Evolutionary conservation across 2,888 invertebrate species (phyloP), one percentile per base, ranked within the genome.

Genomic region (Automeris io): DNA sequence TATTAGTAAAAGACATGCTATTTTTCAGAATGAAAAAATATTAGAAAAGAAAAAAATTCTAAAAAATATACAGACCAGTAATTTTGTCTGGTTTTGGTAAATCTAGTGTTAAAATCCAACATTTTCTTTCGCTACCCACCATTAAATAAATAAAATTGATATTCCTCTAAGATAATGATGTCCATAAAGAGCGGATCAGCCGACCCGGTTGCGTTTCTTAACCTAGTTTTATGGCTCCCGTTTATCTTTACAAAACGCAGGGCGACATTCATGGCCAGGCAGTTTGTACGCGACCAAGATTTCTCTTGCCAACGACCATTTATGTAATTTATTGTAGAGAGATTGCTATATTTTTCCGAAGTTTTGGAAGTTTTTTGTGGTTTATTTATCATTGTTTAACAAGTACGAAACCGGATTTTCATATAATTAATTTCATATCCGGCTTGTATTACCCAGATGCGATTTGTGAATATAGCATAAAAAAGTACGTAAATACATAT

Each of bases 211-310:
- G 45, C 51, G 41, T 44, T 44, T 51, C 51, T 51, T 47, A 47
- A 50, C 45, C 48, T 47, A 45, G 44, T 53, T 55, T 55, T 59
- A 55, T 54, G 57, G 39, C 45, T 32, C 48, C 61, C 64, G 56
- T 74, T 74, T 65, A 66, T 70, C 64, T 61, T 55, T 51, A 51
- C 54, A 47, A 57, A 50, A 48, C 43, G 43, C 42, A 41, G 35
- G 22, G 40, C 43, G 39, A 40, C 43, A 33, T 41, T 35, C 35
- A 33, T 33, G 42, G 41, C 37, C 21, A 33, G 23, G 37, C 40
- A 22, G 45, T 45, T 37, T 11, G 32, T 7, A 31, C 11, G 11
- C 23, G 16, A 8, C 16, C 16, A 16, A 16, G 29, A 48, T 46
- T 47, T 37, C 31, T 32, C 32, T 22, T 16, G 11, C 16, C 5